Conservation (phyloP, 2,888 invertebrate species). For the Cephus pygmeus region DNA sequence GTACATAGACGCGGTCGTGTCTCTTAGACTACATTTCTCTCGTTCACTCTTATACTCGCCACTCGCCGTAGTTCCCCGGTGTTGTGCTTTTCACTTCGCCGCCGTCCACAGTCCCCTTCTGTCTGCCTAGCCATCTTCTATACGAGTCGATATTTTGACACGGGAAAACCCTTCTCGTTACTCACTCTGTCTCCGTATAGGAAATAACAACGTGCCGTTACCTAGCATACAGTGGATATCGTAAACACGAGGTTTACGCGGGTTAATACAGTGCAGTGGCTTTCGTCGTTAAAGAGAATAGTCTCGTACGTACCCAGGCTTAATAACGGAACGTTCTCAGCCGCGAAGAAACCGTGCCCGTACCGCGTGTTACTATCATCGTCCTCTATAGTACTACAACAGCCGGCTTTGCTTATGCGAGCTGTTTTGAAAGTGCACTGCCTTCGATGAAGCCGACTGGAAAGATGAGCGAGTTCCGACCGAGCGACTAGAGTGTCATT, state of each 20-base stretch:
- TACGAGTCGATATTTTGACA: background rate
- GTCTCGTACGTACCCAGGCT: background rate
- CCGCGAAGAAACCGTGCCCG: background rate
- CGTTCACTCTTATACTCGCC: background rate
- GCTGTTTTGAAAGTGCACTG: background rate
- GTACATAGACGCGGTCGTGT: background rate
- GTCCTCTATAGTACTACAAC: background rate
- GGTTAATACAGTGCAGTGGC: background rate
- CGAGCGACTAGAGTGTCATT: background rate
- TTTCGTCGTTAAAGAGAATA: background rate
- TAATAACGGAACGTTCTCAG: background rate
- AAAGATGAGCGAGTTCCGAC: background rate
- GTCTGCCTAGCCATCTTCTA: background rate
- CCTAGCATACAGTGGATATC: background rate
- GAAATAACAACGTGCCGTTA: background rate
- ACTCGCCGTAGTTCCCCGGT: background rate
- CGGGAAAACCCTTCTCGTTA: background rate
- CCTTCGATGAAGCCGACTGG: background rate
- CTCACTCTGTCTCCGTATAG: background rate
- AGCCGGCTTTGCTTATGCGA: background rate
- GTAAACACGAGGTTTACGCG: background rate
- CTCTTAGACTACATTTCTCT: background rate
- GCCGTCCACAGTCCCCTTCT: background rate
- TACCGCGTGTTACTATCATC: background rate
- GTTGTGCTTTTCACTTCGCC: background rate